These are phyloP conservation scores for Myrmecobius fasciatus DNA, from an alignment of 2,113 vertebrate species.

Conservation along the genomic window DNA sequence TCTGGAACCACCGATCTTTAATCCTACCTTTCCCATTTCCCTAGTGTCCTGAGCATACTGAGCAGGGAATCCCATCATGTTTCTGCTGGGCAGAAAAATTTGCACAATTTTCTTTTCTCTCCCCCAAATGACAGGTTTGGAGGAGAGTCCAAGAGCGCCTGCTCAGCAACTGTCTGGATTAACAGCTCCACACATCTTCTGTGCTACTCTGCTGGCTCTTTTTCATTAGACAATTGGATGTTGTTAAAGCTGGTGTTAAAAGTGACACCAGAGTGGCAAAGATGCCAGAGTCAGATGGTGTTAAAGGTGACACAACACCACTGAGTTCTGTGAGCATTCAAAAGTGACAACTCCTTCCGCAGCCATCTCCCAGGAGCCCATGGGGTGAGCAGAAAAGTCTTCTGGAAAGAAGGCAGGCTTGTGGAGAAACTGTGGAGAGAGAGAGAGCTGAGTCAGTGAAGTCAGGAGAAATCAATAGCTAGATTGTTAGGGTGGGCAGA, in stretches of 20 bases:
- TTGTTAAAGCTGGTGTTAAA: slow-evolving; percentile 77
- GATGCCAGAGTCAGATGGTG: slow-evolving; percentile 72
- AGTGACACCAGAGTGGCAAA: slow-evolving; percentile 73
- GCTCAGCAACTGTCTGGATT: slow-evolving; percentile 70
- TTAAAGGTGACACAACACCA: slow-evolving; percentile 73
- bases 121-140: slow-evolving; percentile 74
- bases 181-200: slow-evolving; percentile 65
- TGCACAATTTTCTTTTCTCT: slow-evolving; percentile 43
- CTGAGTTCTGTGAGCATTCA: slow-evolving; percentile 64
- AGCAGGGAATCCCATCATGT: not conserved
- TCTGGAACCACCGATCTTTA: slow-evolving; percentile 19
- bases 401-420: not conserved
- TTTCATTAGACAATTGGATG: slow-evolving; percentile 57
- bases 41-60: not conserved
- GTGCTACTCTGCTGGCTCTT: slow-evolving; percentile 51
- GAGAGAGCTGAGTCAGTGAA: not conserved
- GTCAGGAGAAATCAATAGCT: not conserved
- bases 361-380: slow-evolving; percentile 41
- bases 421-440: not conserved
- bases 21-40: not conserved
- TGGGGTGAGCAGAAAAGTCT: not conserved
- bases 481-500: not conserved
- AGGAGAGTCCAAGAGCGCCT: slow-evolving; percentile 69
- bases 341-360: slow-evolving; percentile 57
- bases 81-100: slow-evolving; percentile 2